Percentiles rank a stretch among this genome's conserved stretches.
Evolutionary conservation across 2,797 vertebrate species (phyloP).

Genomic region (Gymnothorax reevesii): DNA sequence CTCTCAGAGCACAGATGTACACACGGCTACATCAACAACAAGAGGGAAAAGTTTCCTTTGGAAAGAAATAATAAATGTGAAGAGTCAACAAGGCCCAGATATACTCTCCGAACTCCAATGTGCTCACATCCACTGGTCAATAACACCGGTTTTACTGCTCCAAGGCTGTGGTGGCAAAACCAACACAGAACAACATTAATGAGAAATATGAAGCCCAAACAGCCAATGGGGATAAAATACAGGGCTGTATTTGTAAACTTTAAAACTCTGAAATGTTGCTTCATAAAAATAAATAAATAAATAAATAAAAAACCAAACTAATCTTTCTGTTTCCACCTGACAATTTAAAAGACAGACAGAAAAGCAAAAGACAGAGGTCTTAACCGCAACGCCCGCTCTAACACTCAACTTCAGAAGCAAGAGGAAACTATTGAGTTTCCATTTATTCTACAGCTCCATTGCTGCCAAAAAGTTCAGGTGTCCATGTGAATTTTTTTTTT

Average conservation of each 20-base stretch:
- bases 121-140: background rate
- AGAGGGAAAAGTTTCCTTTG: background rate
- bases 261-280: background rate
- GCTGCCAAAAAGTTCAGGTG: background rate
- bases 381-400: background rate
- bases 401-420: background rate
- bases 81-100: background rate
- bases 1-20: background rate
- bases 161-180: background rate
- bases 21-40: background rate
- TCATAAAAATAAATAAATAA: background rate
- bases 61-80: background rate
- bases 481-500: background rate
- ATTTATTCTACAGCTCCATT: background rate
- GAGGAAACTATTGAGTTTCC: background rate
- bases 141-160: background rate
- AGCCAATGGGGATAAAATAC: background rate
- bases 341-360: background rate
- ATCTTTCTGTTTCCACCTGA: background rate
- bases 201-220: constrained; percentile 3
- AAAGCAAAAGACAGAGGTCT: background rate
- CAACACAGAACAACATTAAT: background rate
- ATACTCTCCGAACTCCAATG: background rate
- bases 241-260: background rate
- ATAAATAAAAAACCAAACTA: background rate